Evolutionary conservation across 2,113 vertebrate species (phyloP).

Genomic region (Grus americana): DNA sequence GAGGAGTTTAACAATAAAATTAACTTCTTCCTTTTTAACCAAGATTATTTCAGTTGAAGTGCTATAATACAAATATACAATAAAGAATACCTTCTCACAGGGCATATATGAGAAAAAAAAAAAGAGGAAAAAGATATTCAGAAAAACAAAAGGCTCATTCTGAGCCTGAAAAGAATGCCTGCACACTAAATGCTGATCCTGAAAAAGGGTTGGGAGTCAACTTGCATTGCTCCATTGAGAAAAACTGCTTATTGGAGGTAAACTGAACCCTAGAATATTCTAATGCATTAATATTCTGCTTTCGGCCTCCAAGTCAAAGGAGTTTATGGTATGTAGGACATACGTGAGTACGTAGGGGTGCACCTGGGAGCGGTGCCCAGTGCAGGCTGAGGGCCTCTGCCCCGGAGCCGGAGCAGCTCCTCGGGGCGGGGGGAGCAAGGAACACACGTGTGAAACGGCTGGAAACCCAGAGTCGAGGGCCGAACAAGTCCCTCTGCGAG

Average conservation of each 20-base stretch:
- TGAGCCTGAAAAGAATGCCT: background rate
- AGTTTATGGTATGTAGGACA: constrained; percentile 3
- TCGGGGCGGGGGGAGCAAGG: background rate
- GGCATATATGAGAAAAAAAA: no score
- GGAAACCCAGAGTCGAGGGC: background rate
- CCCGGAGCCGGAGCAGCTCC: background rate
- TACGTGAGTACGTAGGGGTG: rapidly evolving
- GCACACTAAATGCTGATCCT: background rate
- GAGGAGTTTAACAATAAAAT: constrained; percentile 22
- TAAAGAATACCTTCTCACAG: background rate
- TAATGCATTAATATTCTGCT: background rate
- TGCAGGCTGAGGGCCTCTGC: background rate
- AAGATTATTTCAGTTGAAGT: background rate
- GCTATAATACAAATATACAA: background rate
- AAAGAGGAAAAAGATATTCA: background rate
- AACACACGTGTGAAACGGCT: background rate
- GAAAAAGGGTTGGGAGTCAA: constrained; percentile 29
- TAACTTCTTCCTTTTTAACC: background rate
- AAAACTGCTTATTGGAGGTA: background rate
- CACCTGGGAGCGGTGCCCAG: background rate
- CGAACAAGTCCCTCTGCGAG: background rate
- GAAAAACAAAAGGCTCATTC: background rate
- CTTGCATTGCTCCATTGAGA: background rate
- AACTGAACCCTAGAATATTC: background rate
- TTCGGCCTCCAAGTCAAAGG: constrained; percentile 14